Percentiles rank a stretch among this genome's conserved stretches.
phyloP scores from a whole-genome alignment of 2,113 vertebrate species.

The Tyrannus savana region DNA sequence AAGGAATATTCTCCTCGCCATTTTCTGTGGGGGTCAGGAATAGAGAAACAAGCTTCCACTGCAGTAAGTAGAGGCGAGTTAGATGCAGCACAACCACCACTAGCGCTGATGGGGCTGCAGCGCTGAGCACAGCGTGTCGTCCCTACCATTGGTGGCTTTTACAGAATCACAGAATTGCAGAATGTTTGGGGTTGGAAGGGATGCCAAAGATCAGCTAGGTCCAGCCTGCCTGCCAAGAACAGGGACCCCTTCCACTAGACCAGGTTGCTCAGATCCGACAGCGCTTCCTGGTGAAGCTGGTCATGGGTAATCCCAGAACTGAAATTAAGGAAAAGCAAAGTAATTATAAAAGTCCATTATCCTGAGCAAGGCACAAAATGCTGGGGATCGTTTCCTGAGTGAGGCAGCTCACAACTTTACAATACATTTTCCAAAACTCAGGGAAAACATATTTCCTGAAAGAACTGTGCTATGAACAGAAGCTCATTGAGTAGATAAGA shows the following conservation, averaged over 20 bases:
- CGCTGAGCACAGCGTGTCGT: fast-evolving
- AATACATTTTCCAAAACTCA: not conserved
- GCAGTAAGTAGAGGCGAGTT: not conserved
- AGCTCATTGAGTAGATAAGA: not conserved
- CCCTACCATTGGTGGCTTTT: not conserved
- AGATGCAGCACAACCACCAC: not conserved
- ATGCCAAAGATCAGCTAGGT: not conserved
- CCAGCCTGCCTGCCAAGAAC: not conserved
- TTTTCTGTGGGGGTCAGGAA: not conserved
- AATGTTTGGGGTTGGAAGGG: not conserved
- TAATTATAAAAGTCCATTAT: not conserved
- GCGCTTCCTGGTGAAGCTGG: not conserved
- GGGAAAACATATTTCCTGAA: not conserved
- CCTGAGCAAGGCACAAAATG: not conserved
- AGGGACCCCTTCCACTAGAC: not conserved
- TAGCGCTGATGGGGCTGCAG: not conserved
- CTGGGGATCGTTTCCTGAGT: not conserved
- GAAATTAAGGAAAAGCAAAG: not conserved
- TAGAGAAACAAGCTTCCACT: not conserved
- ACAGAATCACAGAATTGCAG: not conserved
- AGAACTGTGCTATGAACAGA: not conserved
- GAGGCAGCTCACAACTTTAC: not conserved
- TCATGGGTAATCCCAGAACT: not conserved
- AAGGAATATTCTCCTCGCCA: not conserved
- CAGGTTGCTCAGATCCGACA: not conserved